Evolutionary conservation across 2,888 invertebrate genomes (phyloP), one percentile per base, ranked within the genome.

Genomic region (Xylota segnis): DNA sequence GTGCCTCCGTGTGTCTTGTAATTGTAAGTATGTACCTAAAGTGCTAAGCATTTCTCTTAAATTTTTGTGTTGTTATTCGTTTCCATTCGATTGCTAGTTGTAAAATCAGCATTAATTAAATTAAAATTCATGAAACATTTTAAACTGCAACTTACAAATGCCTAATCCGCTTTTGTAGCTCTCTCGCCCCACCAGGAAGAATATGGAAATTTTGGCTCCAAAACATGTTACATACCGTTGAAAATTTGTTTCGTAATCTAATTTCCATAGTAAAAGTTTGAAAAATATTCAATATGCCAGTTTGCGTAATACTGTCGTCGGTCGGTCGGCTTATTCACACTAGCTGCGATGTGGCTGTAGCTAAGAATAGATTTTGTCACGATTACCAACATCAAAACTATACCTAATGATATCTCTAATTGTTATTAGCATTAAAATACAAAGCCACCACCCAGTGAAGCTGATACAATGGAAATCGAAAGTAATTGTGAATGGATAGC

Each of bases 191-290:
- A 68, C 66, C 58, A 43, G 61, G 52, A 74, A 72, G 40, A 29
- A 10, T 29, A 66, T 75, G 74, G 63, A 45, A 59, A 63, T 61
- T 68, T 76, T 52, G 78, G 43, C 72, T 70, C 14, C 18, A 34
- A 34, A 70, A 74, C 47, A 43, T 56, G 40, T 12, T 45, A 52
- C 34, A 29, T 63, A 54, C 37, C 59, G 45, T 65, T 29, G 45
- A 61, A 70, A 61, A 63, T 68, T 61, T 47, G 47, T 83, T 83
- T 79, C 74, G 58, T 84, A 84, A 84, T 79, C 74, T 63, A 61
- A 79, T 83, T 83, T 72, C 52, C 78, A 83, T 83, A 78, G 79
- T 75, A 79, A 83, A 79, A 83, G 79, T 70, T 66, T n/a, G 34
- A 63, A 63, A 79, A 23, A 32, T 59, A 54, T 72, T 70, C 23